Evolutionary conservation across 2,888 invertebrate species (phyloP), one percentile per base, ranked within the genome.

Genomic region (Andrena chrysosceles): DNA sequence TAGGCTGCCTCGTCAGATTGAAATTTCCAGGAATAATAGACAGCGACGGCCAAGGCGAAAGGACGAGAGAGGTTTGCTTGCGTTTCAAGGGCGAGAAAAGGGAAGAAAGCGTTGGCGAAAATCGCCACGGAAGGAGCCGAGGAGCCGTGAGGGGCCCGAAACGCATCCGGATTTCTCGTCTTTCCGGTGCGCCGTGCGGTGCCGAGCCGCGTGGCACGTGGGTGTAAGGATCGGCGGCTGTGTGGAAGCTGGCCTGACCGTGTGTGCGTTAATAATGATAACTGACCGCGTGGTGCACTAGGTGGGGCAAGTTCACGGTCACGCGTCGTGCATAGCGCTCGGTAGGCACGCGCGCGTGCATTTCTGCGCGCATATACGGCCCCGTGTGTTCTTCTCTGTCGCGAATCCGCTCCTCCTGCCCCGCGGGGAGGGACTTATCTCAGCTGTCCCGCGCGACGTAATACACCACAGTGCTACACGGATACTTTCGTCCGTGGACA

Each of bases 251-350:
- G 33, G 49, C 23, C 26, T 42, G 23, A 72, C 71, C 62, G 67
- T 82, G 89, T 87, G 86, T 89, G 87, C 84, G 89, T 90, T 88
- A 90, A 91, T 90, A 91, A 92, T 92, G 91, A 92, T 90, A 91
- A 90, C 89, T 89, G 91, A 91, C 89, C 90, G 89, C 89, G 85
- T 90, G 85, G 87, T 84, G 85, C 84, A 83, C 86, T 85, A 90
- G 89, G 90, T 89, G 89, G 91, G 91, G 91, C 92, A 93, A 93
- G 93, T 93, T 93, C 93, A 93, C 84, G 93, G 92, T 89, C 92
- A 89, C 88, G 88, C 86, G 84, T 89, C 85, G 84, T 87, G 89
- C 84, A 85, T 84, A 87, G 85, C 90, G 76, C 73, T 77, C 67
- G 77, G 86, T 68, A 74, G 82, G 86, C 90, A 89, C 90, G 87